A percentile compares a stretch with the other conserved stretches of the same genome.
phyloP scores from a whole-genome alignment of 2,797 vertebrate species.

The Ciconia nigra region DNA sequence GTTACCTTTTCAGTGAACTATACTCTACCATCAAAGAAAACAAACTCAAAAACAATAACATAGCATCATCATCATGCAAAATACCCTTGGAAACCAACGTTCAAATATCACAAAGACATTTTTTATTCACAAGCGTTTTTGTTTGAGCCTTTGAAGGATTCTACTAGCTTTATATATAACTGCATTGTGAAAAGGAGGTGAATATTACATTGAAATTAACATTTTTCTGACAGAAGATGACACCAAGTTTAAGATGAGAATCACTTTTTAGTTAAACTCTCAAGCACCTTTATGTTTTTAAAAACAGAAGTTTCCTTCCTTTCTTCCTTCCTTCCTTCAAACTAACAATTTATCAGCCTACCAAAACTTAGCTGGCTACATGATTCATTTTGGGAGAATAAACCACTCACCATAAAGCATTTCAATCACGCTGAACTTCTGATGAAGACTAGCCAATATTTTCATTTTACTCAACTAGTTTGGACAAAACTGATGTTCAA shows the following conservation, averaged over 20 bases:
- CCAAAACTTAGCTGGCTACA: slow-evolving; percentile 21
- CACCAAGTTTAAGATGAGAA: slow-evolving; percentile 55
- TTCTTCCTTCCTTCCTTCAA: neutral
- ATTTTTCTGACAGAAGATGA: slow-evolving; percentile 46
- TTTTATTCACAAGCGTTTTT: slow-evolving; percentile 73
- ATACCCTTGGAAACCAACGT: slow-evolving; percentile 77
- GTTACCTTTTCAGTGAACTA: slow-evolving; percentile 75
- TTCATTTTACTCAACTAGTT: slow-evolving; percentile 30
- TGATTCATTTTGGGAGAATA: slow-evolving; percentile 53
- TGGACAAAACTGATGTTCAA: slow-evolving; percentile 38
- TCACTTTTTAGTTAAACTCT: slow-evolving; percentile 25
- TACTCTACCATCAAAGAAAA: slow-evolving; percentile 76
- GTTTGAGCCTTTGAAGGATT: slow-evolving; percentile 70
- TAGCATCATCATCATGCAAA: slow-evolving; percentile 82
- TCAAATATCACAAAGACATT: slow-evolving; percentile 75
- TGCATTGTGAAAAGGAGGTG: slow-evolving; percentile 55
- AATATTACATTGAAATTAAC: slow-evolving; percentile 47
- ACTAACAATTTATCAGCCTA: slow-evolving; percentile 3
- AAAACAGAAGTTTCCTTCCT: neutral
- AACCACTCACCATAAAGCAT: slow-evolving; percentile 66
- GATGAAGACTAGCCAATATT: slow-evolving; percentile 57
- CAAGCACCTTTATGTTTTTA: slow-evolving; percentile 55
- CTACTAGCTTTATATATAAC: slow-evolving; percentile 58
- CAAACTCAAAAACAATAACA: slow-evolving; percentile 67
- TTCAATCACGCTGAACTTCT: slow-evolving; percentile 49